A percentile compares a stretch with the other conserved stretches of the same genome.
Evolutionary conservation across 2,797 vertebrate genomes (phyloP).

Genomic region (Vipera latastei): DNA sequence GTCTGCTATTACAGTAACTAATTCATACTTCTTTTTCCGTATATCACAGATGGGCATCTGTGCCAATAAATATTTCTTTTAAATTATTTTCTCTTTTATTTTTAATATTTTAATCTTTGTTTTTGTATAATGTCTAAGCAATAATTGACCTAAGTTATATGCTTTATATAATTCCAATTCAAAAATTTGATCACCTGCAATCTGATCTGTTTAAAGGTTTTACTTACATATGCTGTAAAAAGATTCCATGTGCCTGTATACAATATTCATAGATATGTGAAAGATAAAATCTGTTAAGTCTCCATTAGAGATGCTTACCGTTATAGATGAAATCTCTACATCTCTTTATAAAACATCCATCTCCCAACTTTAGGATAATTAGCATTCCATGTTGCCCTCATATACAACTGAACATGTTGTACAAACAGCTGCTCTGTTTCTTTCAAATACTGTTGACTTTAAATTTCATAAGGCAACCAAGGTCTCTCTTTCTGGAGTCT

Average conservation of each 20-base stretch:
- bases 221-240: background rate
- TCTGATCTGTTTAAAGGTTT: background rate
- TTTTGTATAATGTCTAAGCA: background rate
- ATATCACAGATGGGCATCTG: background rate
- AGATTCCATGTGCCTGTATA: background rate
- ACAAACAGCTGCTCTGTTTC: slow-evolving; percentile 7
- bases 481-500: background rate
- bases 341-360: slow-evolving; percentile 14
- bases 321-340: background rate
- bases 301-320: background rate
- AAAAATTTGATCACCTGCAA: background rate
- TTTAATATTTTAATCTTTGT: background rate
- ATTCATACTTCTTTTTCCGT: background rate
- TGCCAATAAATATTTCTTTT: background rate
- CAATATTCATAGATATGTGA: background rate
- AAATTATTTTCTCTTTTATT: background rate
- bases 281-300: background rate
- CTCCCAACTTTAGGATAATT: slow-evolving; percentile 11
- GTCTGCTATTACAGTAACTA: background rate
- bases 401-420: background rate
- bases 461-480: slow-evolving; percentile 8
- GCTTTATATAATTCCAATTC: background rate
- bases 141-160: background rate
- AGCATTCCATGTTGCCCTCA: slow-evolving; percentile 9
- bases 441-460: background rate